Evolutionary conservation across 2,888 invertebrate genomes (phyloP), one percentile per base, ranked within the genome.

Genomic region (Belgica antarctica): DNA sequence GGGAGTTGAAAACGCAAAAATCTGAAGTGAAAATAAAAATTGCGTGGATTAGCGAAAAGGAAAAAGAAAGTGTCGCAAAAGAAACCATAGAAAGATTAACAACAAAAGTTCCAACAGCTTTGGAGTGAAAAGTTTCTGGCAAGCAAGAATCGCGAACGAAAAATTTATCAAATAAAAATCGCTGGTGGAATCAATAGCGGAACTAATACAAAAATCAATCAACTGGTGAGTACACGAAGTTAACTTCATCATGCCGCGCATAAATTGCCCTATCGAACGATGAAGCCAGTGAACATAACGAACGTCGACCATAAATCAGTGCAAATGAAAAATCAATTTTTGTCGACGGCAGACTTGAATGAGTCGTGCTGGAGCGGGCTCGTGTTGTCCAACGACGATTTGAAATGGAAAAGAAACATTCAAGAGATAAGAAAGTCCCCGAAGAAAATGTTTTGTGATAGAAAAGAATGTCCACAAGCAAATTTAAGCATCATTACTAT

Each of bases 361-460:
- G 15, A 41, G n/a, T 7, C 15, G 17, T 52, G 17, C n/a, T n/a
- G 7, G 59, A 4, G 12, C 15, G 8, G 25, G 25, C 27, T 27
- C 27, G 52, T 52, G 22, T 52, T 59, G 8, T n/a, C n/a, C 1
- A 27, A 59, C 27, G 27, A 57, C 46, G 7, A 3, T 12, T 59
- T 59, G n/a, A 59, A 59, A 59, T 59, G 59, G 59, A 59, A 59
- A 24, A 59, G 52, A 59, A 59, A 59, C 59, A 59, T 59, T 59
- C 10, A 1, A 22, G 15, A 59, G 59, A 59, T 59, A 59, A 59
- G 59, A 59, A 52, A 52, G 52, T n/a, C 22, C 12, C 52, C 59
- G 25, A 59, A 25, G 17, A 12, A 15, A 7, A 46, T 12, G 12
- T 3, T 15, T 46, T n/a, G n/a, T 7, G 59, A 59, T 59, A 59